A percentile compares a stretch with the other conserved stretches of the same genome.
Evolutionary conservation across 2,888 invertebrate species (phyloP).

Genomic region (Chloromyia formosa): DNA sequence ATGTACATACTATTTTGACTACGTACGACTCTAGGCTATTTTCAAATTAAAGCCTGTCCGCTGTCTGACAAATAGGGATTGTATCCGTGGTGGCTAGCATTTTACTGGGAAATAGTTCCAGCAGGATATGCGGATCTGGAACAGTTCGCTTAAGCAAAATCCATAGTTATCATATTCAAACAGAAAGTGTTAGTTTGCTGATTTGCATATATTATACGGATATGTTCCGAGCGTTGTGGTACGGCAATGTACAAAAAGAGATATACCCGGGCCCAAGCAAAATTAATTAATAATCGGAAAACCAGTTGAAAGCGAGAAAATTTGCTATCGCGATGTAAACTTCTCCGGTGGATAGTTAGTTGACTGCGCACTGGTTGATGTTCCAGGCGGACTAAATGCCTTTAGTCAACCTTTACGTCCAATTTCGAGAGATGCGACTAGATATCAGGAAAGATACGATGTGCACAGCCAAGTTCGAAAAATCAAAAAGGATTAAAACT

Average conservation of each 20-base stretch:
- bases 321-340: slow-evolving; percentile 38
- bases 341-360: slow-evolving; percentile 10
- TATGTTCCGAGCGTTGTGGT: neutral
- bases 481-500: slow-evolving; percentile 8
- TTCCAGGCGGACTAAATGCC: neutral
- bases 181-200: slow-evolving; percentile 40
- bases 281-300: slow-evolving; percentile 41
- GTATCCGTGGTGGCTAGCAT: neutral
- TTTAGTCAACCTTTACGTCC: neutral
- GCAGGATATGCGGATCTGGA: neutral
- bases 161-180: slow-evolving; percentile 41
- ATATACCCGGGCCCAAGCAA: slow-evolving; percentile 20
- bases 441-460: neutral
- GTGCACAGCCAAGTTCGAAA: neutral
- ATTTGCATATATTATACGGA: slow-evolving; percentile 36
- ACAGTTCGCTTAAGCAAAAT: slow-evolving; percentile 2
- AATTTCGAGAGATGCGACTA: too few species aligned
- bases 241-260: neutral
- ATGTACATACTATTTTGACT: neutral
- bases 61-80: too few species aligned
- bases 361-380: neutral
- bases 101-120: neutral
- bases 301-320: slow-evolving; percentile 41
- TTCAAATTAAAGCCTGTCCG: neutral
- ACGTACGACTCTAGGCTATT: neutral